These are phyloP conservation scores for Zosterops hypoxanthus DNA, from an alignment of 2,113 vertebrate genomes.

Conservation along the genomic window DNA sequence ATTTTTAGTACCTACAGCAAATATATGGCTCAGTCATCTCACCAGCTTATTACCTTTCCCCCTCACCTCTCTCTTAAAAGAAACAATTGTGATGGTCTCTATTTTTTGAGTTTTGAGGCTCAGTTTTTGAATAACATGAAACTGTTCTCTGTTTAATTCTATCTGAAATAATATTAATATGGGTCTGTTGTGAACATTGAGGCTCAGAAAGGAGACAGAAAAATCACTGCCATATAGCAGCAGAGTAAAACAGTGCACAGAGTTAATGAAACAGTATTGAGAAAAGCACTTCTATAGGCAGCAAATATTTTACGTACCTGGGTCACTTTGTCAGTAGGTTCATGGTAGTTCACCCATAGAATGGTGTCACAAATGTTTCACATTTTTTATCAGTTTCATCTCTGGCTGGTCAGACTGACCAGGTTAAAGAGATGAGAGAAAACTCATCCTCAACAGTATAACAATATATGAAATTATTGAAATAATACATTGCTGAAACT, in stretches of 20 bases:
- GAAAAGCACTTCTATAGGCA: not conserved
- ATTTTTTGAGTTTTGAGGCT: not conserved
- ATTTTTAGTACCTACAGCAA: not conserved
- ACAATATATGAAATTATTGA: not conserved
- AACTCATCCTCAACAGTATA: not conserved
- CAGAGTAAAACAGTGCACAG: not conserved
- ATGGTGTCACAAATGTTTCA: not conserved
- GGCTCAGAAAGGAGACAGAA: not conserved
- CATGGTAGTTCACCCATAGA: not conserved
- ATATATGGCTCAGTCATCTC: not conserved
- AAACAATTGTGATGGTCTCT: not conserved
- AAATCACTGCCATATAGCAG: not conserved
- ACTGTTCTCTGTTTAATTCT: not conserved
- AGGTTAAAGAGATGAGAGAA: not conserved
- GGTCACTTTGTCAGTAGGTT: not conserved
- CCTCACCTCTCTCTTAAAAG: not conserved
- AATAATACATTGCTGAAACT: not conserved
- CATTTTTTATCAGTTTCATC: not conserved
- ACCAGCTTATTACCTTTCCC: not conserved
- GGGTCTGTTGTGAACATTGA: not conserved
- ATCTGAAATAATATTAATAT: not conserved
- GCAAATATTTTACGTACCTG: not conserved
- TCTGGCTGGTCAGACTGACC: not conserved
- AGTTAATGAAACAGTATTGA: not conserved
- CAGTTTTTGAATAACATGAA: not conserved